Percentiles rank a stretch among this genome's conserved stretches.
phyloP scores from a whole-genome alignment of 2,113 vertebrate species.

The Xenopus tropicalis region DNA sequence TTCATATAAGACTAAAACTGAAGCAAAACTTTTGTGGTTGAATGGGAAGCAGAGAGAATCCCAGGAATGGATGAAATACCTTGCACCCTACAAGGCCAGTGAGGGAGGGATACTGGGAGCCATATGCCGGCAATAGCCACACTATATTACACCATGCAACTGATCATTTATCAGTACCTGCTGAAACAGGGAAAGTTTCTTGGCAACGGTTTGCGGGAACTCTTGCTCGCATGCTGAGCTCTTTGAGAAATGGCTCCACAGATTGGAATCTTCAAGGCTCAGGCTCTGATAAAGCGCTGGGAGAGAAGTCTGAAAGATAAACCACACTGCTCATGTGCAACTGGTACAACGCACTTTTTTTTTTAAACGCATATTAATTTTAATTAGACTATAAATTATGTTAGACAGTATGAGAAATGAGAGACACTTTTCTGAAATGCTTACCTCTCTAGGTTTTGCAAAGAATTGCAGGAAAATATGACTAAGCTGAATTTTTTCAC shows the following conservation, averaged over 20 bases:
- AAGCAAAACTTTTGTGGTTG: no score
- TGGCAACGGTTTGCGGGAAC: conserved; percentile 75
- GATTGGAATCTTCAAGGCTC: conserved; percentile 77
- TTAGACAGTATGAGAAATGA: conserved; percentile 7
- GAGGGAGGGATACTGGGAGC: no score
- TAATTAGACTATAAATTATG: conserved; percentile 27
- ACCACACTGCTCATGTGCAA: background rate
- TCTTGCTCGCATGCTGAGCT: conserved; percentile 90
- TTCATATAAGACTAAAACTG: no score
- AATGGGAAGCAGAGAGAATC: no score
- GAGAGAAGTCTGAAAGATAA: conserved; percentile 75
- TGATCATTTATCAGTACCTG: conserved; percentile 69
- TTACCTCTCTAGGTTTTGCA: background rate
- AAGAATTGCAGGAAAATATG: background rate
- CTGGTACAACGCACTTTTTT: background rate
- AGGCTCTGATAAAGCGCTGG: conserved; percentile 80
- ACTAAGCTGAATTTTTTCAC: background rate
- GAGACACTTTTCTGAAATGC: background rate
- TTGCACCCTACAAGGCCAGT: no score
- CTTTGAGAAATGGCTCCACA: conserved; percentile 84
- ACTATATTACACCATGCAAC: no score
- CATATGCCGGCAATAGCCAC: no score
- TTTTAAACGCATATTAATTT: conserved; percentile 18
- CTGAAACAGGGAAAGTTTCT: conserved; percentile 87
- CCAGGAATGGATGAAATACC: no score